Conservation (phyloP, 1,140 invertebrate genomes). For the Daktulosphaira vitifoliae region DNA sequence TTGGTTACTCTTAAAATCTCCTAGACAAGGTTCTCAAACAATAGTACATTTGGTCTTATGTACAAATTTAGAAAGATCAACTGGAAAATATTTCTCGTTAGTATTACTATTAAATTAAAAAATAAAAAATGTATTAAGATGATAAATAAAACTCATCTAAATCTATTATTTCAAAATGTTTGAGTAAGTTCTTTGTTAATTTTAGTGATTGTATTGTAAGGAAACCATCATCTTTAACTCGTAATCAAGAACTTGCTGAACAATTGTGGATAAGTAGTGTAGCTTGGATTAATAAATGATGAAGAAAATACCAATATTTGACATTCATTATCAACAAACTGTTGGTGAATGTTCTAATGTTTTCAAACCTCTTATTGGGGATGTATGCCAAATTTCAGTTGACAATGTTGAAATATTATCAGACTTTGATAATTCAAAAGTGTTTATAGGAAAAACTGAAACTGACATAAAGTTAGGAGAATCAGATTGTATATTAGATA, state of each 20-base stretch:
- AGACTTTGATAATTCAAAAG: slow-evolving; percentile 65
- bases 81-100: neutral
- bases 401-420: slow-evolving; percentile 67
- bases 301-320: slow-evolving; percentile 1
- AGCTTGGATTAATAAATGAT: neutral
- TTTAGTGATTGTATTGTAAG: neutral
- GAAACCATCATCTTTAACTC: neutral
- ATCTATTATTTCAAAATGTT: no score
- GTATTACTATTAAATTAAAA: no score
- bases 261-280: neutral
- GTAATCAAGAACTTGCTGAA: neutral
- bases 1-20: neutral
- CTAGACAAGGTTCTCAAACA: neutral
- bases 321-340: neutral
- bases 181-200: no score
- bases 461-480: slow-evolving; percentile 77
- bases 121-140: no score
- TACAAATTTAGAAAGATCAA: neutral
- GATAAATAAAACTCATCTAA: no score
- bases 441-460: slow-evolving; percentile 93
- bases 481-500: slow-evolving; percentile 35
- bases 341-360: neutral
- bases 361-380: neutral
- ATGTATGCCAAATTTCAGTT: slow-evolving; percentile 59
- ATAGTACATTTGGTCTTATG: neutral